A percentile compares a stretch with the other conserved stretches of the same genome.
Evolutionary conservation across 2,797 vertebrate species (phyloP).

Genomic region (Anniella stebbinsi): DNA sequence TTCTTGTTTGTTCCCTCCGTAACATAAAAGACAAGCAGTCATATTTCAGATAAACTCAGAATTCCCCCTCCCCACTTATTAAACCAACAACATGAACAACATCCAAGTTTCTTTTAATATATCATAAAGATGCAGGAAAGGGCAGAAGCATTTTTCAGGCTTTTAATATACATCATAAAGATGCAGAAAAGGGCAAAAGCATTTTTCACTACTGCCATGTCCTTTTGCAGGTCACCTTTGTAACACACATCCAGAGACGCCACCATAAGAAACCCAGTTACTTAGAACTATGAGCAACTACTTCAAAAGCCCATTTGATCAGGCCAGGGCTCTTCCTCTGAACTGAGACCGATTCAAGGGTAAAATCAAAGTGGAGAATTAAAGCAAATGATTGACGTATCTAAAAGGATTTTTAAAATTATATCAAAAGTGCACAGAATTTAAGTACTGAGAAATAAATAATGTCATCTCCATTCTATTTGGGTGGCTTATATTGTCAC

Average conservation of each 20-base stretch:
- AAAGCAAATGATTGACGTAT: conserved; percentile 58
- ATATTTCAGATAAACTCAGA: conserved; percentile 3
- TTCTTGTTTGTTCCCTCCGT: not conserved
- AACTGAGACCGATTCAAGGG: not conserved
- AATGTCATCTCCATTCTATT: conserved; percentile 16
- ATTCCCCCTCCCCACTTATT: not conserved
- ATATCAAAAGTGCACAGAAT: conserved; percentile 10
- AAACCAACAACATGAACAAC: conserved; percentile 24
- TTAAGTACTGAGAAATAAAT: conserved; percentile 37
- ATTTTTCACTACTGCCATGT: conserved; percentile 35
- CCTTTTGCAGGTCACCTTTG: conserved; percentile 34
- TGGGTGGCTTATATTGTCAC: conserved; percentile 37
- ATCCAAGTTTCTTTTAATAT: conserved; percentile 37
- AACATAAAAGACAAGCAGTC: not conserved
- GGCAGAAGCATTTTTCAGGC: conserved; percentile 41
- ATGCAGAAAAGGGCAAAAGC: conserved; percentile 3
- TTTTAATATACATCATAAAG: conserved; percentile 24
- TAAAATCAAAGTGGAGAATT: conserved; percentile 50
- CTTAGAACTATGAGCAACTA: conserved; percentile 34
- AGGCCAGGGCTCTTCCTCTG: conserved; percentile 28
- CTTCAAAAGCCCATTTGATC: conserved; percentile 32
- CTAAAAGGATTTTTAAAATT: conserved; percentile 37
- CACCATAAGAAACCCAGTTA: not conserved
- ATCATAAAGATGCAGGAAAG: conserved; percentile 44
- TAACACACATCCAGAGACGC: conserved; percentile 27